Conservation (phyloP, 2,797 vertebrate species). For the Eulemur albifrons region DNA sequence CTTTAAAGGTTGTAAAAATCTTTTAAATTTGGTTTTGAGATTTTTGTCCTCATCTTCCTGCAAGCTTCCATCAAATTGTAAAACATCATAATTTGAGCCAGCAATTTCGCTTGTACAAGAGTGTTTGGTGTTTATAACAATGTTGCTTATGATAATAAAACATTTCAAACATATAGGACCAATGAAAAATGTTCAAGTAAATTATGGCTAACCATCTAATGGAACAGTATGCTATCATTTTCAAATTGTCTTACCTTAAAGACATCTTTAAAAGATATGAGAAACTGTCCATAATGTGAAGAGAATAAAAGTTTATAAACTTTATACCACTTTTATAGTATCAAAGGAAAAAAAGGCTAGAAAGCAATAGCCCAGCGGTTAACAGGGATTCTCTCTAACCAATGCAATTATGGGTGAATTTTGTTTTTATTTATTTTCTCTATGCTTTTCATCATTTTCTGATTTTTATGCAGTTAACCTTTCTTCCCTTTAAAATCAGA, state of each 20-base stretch:
- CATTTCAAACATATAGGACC: not conserved
- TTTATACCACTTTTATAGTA: not conserved
- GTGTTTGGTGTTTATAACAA: not conserved
- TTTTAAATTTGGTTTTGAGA: conserved; percentile 10
- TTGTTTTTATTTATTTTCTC: conserved; percentile 13
- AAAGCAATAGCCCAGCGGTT: not conserved
- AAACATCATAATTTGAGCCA: not conserved
- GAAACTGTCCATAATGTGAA: not conserved
- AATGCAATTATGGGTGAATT: not conserved
- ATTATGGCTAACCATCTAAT: not conserved
- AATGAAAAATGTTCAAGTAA: conserved; percentile 33
- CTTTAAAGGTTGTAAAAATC: not conserved
- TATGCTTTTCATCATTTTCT: not conserved
- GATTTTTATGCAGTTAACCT: not conserved
- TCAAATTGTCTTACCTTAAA: conserved; percentile 18
- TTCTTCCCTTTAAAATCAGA: not conserved
- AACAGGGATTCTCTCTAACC: not conserved
- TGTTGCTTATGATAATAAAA: not conserved
- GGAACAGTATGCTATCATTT: not conserved
- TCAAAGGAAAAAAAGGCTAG: not conserved
- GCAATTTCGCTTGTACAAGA: not conserved
- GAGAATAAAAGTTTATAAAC: not conserved
- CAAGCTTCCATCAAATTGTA: not conserved
- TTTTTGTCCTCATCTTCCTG: not conserved
- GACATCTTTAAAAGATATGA: not conserved